These are phyloP conservation scores for Sebastes nivosus DNA, from an alignment of 2,797 vertebrate genomes.

Conservation along the genomic window DNA sequence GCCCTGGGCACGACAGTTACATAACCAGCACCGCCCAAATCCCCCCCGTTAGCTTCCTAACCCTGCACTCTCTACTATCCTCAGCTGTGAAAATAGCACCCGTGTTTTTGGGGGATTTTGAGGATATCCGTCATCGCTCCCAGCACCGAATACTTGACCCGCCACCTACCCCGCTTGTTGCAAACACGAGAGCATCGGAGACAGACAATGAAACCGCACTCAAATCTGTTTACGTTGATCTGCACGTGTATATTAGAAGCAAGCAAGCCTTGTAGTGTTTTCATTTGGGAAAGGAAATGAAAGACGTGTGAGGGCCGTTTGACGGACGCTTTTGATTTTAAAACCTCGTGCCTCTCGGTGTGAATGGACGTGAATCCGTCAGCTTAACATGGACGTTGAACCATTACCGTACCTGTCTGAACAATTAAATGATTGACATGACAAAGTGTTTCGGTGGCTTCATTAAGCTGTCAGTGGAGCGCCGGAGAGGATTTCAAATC, in stretches of 20 bases:
- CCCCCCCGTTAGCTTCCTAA: constrained; percentile 15
- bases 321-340: background rate
- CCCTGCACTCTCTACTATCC: constrained; percentile 18
- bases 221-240: background rate
- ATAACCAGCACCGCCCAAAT: constrained; percentile 53
- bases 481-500: constrained; percentile 11
- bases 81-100: constrained; percentile 72
- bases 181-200: constrained; percentile 1
- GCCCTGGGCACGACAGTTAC: constrained; percentile 62
- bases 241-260: background rate
- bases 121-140: constrained; percentile 43
- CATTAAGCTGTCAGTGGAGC: constrained; percentile 35
- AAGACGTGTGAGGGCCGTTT: background rate
- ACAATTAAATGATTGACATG: constrained; percentile 6
- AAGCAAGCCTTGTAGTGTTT: background rate
- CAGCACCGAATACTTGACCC: constrained; percentile 33
- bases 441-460: constrained; percentile 13
- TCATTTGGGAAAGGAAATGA: constrained; percentile 35
- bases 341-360: background rate
- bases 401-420: constrained; percentile 5
- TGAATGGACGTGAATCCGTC: constrained; percentile 5
- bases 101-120: constrained; percentile 51
- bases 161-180: constrained; percentile 16
- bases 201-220: background rate
- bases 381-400: background rate